Evolutionary conservation across 1,140 invertebrate species (phyloP), one percentile per base, ranked within the genome.

Genomic region (Phenacoccus solenopsis): DNA sequence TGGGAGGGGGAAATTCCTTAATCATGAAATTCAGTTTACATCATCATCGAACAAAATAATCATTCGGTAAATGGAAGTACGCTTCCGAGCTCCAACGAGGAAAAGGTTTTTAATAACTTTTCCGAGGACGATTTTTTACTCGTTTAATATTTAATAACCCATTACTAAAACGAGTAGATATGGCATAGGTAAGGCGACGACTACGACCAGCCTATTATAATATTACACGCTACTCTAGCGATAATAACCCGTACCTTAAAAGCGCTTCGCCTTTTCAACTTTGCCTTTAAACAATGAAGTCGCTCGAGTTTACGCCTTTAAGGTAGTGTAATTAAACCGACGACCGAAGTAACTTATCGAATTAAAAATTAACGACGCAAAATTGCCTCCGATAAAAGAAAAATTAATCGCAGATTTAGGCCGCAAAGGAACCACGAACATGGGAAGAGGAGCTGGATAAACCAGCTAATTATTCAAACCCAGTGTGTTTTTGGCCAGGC

Each of bases 71-170:
- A 49, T 16, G 13, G 38, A 49, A 49, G 3, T 49, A 49, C 38
- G 38, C 38, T 5, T n/a, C 20, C 38, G 16, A n/a, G n/a, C 2
- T 32, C 5, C 30, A 32, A 16, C 38, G 38, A 9, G n/a, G n/a
- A 49, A 49, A n/a, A 49, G 38, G 38, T 49, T 49, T 49, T 49
- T 49, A 49, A 49, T 49, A 49, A 49, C 38, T 49, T 49, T 49
- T 49, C 38, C 20, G 20, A 16, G 13, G 3, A 16, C 38, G 38
- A n/a, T 10, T 49, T 49, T 32, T 49, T 49, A n/a, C 20, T 49
- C 38, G n/a, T 49, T 49, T 49, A 49, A 49, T 49, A 49, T 49
- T 49, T 49, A 49, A 49, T 49, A 49, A 49, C 38, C 38, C 38
- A 49, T 49, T 49, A 49, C 38, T 49, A 49, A n/a, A 49, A n/a